Evolutionary conservation across 1,140 invertebrate species (phyloP).

Genomic region (Drosophila rhopaloa): DNA sequence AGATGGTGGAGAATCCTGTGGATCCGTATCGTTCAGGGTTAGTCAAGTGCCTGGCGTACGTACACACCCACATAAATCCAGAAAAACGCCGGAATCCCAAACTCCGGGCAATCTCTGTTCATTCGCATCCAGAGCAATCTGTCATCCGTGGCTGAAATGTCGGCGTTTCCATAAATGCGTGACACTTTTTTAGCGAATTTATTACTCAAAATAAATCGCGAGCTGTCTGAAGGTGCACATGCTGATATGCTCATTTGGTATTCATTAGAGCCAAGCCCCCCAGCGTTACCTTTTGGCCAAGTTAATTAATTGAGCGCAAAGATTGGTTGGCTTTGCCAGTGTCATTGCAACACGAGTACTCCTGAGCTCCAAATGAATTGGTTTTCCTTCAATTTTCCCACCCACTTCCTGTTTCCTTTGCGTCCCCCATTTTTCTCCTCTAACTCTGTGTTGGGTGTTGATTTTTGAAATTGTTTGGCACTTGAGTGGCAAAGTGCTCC

Average conservation of each 20-base stretch:
- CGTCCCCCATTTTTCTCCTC: slow-evolving; percentile 7
- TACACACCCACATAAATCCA: slow-evolving; percentile 19
- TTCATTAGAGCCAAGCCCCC: slow-evolving; percentile 66
- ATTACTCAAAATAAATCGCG: slow-evolving; percentile 77
- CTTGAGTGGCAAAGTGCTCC: slow-evolving; percentile 74
- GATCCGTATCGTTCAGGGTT: slow-evolving; percentile 34
- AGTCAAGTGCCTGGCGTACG: slow-evolving; percentile 24
- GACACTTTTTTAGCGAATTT: slow-evolving; percentile 78
- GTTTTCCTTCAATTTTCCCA: slow-evolving; percentile 21
- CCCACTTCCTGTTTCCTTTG: slow-evolving; percentile 15
- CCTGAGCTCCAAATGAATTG: slow-evolving; percentile 59
- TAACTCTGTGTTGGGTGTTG: slow-evolving; percentile 56
- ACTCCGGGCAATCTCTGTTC: slow-evolving; percentile 33
- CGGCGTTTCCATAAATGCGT: slow-evolving; percentile 76
- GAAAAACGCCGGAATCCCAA: background rate
- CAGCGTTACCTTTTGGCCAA: slow-evolving; percentile 56
- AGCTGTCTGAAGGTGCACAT: slow-evolving; percentile 23
- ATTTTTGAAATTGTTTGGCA: slow-evolving; percentile 82
- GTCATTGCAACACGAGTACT: slow-evolving; percentile 28
- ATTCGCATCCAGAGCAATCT: slow-evolving; percentile 62
- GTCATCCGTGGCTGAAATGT: slow-evolving; percentile 66
- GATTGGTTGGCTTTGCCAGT: slow-evolving; percentile 37
- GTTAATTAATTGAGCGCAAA: slow-evolving; percentile 78
- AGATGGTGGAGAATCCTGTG: slow-evolving; percentile 10
- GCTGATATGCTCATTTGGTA: slow-evolving; percentile 75